phyloP scores from a whole-genome alignment of 2,888 invertebrate species.

The Axea sp. region DNA sequence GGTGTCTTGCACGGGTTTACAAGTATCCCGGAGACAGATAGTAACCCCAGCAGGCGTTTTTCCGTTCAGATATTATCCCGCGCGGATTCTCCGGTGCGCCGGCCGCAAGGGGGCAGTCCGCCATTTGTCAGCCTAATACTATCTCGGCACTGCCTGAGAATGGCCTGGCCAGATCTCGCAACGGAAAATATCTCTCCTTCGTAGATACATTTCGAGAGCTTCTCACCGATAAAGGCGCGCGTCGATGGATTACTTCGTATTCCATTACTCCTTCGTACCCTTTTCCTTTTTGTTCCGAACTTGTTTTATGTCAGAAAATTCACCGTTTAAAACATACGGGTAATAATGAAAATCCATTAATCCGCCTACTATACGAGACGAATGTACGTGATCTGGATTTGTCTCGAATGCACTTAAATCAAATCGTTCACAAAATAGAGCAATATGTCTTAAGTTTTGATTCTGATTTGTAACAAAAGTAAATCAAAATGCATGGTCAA shows the following conservation, averaged over 20 bases:
- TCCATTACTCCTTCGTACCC: constrained; percentile 20
- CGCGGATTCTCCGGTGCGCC: constrained; percentile 9
- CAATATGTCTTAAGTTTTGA: too few relatives aligned
- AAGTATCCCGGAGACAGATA: constrained; percentile 51
- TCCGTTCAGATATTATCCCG: constrained; percentile 43
- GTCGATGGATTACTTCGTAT: constrained; percentile 25
- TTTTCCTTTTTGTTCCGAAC: not conserved
- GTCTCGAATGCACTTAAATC: too few relatives aligned
- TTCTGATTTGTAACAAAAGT: too few relatives aligned
- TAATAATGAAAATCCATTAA: constrained; percentile 38
- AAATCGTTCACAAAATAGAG: too few relatives aligned
- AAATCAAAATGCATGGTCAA: too few relatives aligned
- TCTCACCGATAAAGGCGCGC: constrained; percentile 19
- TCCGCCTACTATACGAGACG: constrained; percentile 6
- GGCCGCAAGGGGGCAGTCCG: constrained; percentile 41
- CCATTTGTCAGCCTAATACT: constrained; percentile 54
- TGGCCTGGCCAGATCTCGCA: constrained; percentile 33
- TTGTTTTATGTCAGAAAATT: constrained; percentile 17
- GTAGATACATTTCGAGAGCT: constrained; percentile 8
- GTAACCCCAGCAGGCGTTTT: constrained; percentile 55
- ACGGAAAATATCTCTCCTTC: constrained; percentile 38
- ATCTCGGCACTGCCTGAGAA: constrained; percentile 34
- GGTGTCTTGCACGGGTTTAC: constrained; percentile 56
- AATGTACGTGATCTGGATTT: constrained; percentile 15
- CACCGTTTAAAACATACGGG: constrained; percentile 9